phyloP scores from a whole-genome alignment of 1,140 invertebrate genomes.

The Drosophila malerkotliana region DNA sequence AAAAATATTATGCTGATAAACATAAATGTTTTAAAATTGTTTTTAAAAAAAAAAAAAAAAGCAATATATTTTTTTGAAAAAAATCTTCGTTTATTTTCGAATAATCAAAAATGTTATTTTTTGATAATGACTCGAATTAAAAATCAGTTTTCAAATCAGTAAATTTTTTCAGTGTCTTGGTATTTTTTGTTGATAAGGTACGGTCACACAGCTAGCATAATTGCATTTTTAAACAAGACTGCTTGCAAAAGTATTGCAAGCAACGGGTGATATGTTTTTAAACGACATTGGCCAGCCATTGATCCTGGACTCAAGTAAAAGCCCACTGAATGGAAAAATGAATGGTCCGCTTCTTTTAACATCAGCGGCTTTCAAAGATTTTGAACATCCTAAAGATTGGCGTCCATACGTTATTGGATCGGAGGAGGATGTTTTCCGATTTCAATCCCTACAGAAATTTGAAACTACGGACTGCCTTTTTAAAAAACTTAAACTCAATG shows the following conservation, averaged over 20 bases:
- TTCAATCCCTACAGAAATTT: not conserved
- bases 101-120: no score
- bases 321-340: not conserved
- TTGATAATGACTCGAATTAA: not conserved
- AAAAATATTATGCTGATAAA: conserved; percentile 51
- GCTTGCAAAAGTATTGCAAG: not conserved
- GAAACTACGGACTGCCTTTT: not conserved
- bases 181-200: not conserved
- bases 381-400: conserved; percentile 35
- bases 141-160: not conserved
- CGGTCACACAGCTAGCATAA: conserved; percentile 4
- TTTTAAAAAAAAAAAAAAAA: no score
- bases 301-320: conserved; percentile 31
- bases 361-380: conserved; percentile 45
- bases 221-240: not conserved
- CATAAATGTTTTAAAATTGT: not conserved
- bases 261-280: conserved; percentile 51
- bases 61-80: not conserved
- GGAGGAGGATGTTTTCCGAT: conserved; percentile 8
- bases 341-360: conserved; percentile 49
- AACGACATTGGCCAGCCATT: conserved; percentile 60
- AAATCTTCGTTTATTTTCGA: not conserved
- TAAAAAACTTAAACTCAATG: conserved; percentile 11
- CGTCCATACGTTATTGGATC: conserved; percentile 39
- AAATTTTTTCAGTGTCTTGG: not conserved